phyloP scores from a whole-genome alignment of 23 tunicate genomes.

The Trididemnum miniatum region DNA sequence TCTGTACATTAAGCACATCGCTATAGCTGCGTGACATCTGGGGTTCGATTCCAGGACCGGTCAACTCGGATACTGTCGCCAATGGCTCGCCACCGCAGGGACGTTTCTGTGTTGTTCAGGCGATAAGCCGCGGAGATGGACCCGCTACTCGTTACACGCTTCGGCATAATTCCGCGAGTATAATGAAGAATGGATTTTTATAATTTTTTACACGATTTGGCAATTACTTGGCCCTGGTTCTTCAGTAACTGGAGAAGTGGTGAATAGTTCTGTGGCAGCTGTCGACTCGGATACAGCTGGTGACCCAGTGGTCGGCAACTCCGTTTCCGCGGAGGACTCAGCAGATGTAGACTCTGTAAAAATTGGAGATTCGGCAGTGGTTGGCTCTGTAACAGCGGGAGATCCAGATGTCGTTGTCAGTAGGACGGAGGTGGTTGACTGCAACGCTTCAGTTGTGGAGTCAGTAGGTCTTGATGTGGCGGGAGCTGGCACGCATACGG shows the following conservation, averaged over 20 bases:
- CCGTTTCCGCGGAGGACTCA: background rate
- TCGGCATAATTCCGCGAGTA: too few species aligned
- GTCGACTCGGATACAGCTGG: background rate
- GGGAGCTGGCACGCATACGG: slow-evolving; percentile 32
- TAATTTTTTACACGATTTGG: background rate
- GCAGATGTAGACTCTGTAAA: too few species aligned
- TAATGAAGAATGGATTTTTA: too few species aligned
- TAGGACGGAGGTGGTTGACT: background rate
- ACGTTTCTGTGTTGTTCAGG: too few species aligned
- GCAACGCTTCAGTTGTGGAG: background rate
- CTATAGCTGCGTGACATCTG: too few species aligned
- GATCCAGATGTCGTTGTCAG: background rate
- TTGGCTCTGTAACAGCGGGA: background rate
- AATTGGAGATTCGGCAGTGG: background rate
- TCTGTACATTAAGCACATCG: too few species aligned
- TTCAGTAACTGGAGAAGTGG: background rate
- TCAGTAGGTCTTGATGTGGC: background rate
- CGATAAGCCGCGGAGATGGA: too few species aligned
- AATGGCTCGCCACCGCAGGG: too few species aligned
- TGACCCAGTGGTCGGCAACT: background rate
- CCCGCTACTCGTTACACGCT: too few species aligned
- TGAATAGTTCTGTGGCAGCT: too few species aligned
- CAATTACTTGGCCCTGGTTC: background rate
- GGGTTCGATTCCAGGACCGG: too few species aligned
- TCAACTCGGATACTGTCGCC: too few species aligned